phyloP scores from a whole-genome alignment of 2,888 invertebrate species.

The Caenorhabditis zanzibari region DNA sequence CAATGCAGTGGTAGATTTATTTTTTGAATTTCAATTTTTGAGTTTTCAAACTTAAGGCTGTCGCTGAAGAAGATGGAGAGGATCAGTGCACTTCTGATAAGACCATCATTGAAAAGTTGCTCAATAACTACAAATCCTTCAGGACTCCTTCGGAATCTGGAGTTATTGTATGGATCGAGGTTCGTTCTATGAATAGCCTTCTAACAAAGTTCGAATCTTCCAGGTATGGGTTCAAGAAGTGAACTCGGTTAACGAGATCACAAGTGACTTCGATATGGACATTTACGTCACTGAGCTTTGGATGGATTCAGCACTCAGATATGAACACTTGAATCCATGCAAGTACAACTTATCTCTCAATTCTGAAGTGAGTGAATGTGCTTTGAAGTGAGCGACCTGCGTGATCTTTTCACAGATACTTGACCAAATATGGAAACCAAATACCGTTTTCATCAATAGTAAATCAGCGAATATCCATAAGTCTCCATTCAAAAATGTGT shows the following conservation, averaged over 20 bases:
- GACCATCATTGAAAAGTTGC: conserved; percentile 76
- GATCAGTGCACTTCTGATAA: conserved; percentile 79
- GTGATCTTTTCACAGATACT: conserved; percentile 70
- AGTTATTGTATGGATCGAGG: conserved; percentile 81
- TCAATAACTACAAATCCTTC: conserved; percentile 76
- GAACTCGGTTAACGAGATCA: conserved; percentile 81
- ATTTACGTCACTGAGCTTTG: conserved; percentile 81
- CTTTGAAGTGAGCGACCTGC: conserved; percentile 4
- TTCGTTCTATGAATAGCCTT: conserved; percentile 31
- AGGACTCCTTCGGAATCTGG: conserved; percentile 78
- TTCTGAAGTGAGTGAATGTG: conserved; percentile 72
- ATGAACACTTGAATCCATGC: conserved; percentile 81
- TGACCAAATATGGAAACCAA: conserved; percentile 82
- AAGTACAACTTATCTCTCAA: conserved; percentile 80
- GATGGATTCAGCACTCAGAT: conserved; percentile 77
- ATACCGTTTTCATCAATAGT: conserved; percentile 81
- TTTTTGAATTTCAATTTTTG: background rate
- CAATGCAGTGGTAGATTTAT: conserved; percentile 51
- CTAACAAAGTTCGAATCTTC: conserved; percentile 1
- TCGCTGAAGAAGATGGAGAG: conserved; percentile 62
- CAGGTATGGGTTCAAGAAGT: conserved; percentile 82
- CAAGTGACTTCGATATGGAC: conserved; percentile 82
- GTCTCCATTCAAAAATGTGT: conserved; percentile 82
- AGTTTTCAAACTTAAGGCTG: conserved; percentile 23
- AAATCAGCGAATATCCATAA: conserved; percentile 80